These are phyloP conservation scores for Mus pahari DNA, from an alignment of 2,113 vertebrate species.

Conservation along the genomic window DNA sequence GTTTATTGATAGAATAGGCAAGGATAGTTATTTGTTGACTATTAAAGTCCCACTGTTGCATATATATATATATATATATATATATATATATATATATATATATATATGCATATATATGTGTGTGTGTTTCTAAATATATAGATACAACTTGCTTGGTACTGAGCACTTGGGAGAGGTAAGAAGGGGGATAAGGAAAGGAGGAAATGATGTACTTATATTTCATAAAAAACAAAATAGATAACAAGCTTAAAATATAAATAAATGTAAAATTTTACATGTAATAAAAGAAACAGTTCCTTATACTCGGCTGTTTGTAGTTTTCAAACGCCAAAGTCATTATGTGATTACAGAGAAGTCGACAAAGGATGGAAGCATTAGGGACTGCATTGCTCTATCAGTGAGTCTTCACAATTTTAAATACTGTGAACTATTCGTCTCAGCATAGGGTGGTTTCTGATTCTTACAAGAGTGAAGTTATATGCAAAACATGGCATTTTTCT, in stretches of 20 bases:
- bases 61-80: too few species aligned
- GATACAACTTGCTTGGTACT: neutral
- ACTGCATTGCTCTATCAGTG: neutral
- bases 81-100: too few species aligned
- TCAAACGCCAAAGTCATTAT: neutral
- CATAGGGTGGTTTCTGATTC: neutral
- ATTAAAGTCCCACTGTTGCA: neutral
- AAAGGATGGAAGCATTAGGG: neutral
- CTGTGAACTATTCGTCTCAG: neutral
- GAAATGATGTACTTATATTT: too few species aligned
- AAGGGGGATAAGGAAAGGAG: neutral
- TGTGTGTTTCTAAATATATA: neutral
- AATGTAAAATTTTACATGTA: neutral
- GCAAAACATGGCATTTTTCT: neutral
- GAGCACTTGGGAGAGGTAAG: neutral
- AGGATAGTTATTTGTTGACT: slow-evolving; percentile 13
- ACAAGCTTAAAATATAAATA: neutral
- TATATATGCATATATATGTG: neutral
- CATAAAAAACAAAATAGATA: neutral
- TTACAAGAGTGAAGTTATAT: neutral
- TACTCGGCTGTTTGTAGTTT: neutral
- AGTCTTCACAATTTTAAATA: slow-evolving; percentile 20
- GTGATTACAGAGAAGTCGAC: neutral
- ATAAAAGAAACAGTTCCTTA: neutral
- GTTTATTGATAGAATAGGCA: neutral